These are phyloP conservation scores for Nephotettix cincticeps DNA, from an alignment of 1,140 invertebrate species.

Conservation along the genomic window DNA sequence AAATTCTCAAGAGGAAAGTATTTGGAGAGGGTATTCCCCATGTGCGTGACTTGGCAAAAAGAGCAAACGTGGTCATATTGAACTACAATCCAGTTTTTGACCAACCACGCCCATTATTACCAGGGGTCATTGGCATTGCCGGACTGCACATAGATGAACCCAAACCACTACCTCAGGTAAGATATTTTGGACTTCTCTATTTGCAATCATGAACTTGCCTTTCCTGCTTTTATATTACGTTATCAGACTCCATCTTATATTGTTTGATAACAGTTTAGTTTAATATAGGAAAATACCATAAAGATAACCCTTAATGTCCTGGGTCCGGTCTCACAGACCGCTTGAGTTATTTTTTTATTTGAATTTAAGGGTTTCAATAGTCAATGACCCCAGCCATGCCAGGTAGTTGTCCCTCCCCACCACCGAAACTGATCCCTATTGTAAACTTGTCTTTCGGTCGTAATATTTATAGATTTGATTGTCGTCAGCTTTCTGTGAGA, in stretches of 20 bases:
- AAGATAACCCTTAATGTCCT: no score
- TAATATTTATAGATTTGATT: no score
- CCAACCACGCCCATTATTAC: slow-evolving; percentile 34
- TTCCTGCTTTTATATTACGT: background rate
- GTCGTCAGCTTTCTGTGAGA: no score
- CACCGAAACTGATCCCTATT: no score
- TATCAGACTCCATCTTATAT: background rate
- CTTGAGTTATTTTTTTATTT: no score
- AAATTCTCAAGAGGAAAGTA: background rate
- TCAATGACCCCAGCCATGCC: no score
- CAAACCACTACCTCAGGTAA: background rate
- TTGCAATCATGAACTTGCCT: background rate
- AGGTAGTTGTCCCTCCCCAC: no score
- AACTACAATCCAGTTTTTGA: slow-evolving; percentile 32
- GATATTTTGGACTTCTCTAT: background rate
- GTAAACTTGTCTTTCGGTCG: no score
- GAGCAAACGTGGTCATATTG: background rate
- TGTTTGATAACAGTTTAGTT: no score
- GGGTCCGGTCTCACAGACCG: no score
- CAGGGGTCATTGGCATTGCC: slow-evolving; percentile 38
- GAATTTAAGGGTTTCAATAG: no score
- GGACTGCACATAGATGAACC: slow-evolving; percentile 39
- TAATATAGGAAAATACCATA: no score
- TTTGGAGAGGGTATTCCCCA: background rate
- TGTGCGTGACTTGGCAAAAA: background rate